A percentile compares a stretch with the other conserved stretches of the same genome.
Conservation (phyloP, 1,140 invertebrate species). For the Zaprionus davidi region DNA sequence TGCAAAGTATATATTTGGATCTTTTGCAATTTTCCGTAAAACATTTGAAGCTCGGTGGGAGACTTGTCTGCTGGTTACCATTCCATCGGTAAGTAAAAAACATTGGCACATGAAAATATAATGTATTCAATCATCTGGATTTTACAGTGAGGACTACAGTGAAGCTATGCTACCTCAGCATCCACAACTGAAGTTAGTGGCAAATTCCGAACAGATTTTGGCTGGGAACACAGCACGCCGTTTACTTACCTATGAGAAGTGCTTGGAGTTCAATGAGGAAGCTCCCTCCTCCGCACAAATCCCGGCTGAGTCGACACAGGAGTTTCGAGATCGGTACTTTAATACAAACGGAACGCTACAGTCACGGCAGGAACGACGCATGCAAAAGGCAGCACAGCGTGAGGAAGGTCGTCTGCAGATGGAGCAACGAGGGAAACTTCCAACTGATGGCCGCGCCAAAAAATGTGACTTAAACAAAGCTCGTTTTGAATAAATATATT, state of each 20-base stretch:
- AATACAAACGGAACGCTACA: conserved; percentile 86
- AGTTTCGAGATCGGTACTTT: conserved; percentile 86
- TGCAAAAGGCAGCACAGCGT: conserved; percentile 63
- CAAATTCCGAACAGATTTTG: conserved; percentile 94
- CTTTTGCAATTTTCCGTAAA: conserved; percentile 92
- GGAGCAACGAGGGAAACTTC: conserved; percentile 68
- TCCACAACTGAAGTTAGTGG: conserved; percentile 90
- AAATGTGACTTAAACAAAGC: conserved; percentile 76
- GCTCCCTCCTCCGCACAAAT: conserved; percentile 47
- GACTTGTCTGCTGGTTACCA: conserved; percentile 97
- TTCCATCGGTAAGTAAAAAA: conserved; percentile 88
- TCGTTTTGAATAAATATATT: conserved; percentile 59
- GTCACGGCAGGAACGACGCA: conserved; percentile 86
- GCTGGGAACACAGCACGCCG: conserved; percentile 91
- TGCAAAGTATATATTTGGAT: conserved; percentile 93
- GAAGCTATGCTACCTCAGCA: conserved; percentile 91
- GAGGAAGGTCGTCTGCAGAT: conserved; percentile 74
- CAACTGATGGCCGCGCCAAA: conserved; percentile 54
- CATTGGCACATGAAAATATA: not conserved
- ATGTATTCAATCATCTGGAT: not conserved
- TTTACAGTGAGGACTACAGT: conserved; percentile 89
- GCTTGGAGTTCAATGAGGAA: conserved; percentile 84
- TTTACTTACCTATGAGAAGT: conserved; percentile 94
- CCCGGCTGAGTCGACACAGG: conserved; percentile 22
- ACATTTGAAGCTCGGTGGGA: conserved; percentile 90